Conservation (phyloP, 2,113 vertebrate species). For the Chroicocephalus ridibundus region DNA sequence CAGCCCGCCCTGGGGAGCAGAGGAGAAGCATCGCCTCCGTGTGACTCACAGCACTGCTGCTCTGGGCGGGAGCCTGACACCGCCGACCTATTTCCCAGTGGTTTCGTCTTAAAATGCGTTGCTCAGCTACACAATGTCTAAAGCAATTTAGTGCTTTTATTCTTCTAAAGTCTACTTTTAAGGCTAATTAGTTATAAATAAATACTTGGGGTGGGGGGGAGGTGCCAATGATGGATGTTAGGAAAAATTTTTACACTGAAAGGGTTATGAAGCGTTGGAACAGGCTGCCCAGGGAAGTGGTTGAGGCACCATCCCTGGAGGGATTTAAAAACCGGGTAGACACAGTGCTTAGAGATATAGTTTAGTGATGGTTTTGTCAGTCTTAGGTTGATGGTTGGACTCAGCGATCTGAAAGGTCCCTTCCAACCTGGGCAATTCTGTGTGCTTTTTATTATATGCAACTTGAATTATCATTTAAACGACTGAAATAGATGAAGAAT, state of each 20-base stretch:
- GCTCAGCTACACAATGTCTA: not conserved
- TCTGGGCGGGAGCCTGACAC: not conserved
- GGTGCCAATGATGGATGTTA: fast-evolving
- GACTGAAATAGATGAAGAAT: not conserved
- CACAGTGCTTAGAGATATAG: too few species aligned
- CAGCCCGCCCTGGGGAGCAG: not conserved
- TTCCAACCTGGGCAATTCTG: too few species aligned
- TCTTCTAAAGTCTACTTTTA: not conserved
- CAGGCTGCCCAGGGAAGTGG: too few species aligned
- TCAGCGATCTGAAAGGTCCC: too few species aligned
- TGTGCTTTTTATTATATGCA: not conserved
- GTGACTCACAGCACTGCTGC: not conserved
- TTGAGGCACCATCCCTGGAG: too few species aligned
- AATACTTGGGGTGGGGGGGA: not conserved
- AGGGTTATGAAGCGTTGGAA: too few species aligned
- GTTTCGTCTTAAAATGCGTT: not conserved
- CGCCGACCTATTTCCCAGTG: not conserved
- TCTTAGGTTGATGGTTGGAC: too few species aligned
- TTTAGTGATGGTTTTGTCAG: too few species aligned
- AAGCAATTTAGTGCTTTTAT: not conserved
- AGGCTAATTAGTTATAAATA: not conserved
- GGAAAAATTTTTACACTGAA: too few species aligned
- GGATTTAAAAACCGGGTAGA: too few species aligned
- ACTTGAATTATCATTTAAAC: not conserved
- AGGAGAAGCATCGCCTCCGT: not conserved